Base-by-base conservation (phyloP, 2,888 invertebrate genomes). In the Megamerina dolium region DNA sequence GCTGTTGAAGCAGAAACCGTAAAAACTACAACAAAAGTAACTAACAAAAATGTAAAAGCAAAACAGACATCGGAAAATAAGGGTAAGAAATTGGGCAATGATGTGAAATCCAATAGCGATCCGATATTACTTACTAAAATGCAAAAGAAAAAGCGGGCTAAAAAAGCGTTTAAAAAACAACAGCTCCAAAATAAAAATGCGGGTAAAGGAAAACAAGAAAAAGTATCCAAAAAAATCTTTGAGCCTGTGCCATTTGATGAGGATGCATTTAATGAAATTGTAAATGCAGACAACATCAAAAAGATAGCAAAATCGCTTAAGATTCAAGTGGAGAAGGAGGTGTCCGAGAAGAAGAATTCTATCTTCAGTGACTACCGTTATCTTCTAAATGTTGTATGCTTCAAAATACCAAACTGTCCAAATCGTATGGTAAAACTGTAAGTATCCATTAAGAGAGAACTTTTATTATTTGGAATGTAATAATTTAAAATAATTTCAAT, bases 351-450 rank as follows among this genome's bases (percentile, higher is more conserved):
- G 53, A 50, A 61, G n/a, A 55, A 52, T 3, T 52, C 61, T 0
- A 63, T 70, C 16, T 70, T 70, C 29, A 55, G 53, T 14, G 69
- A 70, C 41, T 70, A 59, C 37, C 62, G 56, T 9, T 68, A 63
- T 45, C 44, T 61, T 4, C 48, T 70, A 3, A 60, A 66, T 37
- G 56, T 70, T 3, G 23, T 49, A 13, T 75, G 78, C 45, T 77
- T 83, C 27, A 85, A 82, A 72, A 77, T 86, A 41, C 79, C 83
- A 20, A 77, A 75, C 50, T 72, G 72, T 23, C 73, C 78, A 3
- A 75, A 71, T 42, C 77, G 79, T 43, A 77, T 80, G 52, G 68
- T 82, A 4, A 78, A 80, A 66, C 70, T 85, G 78, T 82, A 72
- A 76, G 80, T 76, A 57, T n/a, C 2, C 13, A 2, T 14, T 45